A percentile compares a stretch with the other conserved stretches of the same genome.
phyloP scores from a whole-genome alignment of 2,113 vertebrate species.

The Lophura nycthemera region DNA sequence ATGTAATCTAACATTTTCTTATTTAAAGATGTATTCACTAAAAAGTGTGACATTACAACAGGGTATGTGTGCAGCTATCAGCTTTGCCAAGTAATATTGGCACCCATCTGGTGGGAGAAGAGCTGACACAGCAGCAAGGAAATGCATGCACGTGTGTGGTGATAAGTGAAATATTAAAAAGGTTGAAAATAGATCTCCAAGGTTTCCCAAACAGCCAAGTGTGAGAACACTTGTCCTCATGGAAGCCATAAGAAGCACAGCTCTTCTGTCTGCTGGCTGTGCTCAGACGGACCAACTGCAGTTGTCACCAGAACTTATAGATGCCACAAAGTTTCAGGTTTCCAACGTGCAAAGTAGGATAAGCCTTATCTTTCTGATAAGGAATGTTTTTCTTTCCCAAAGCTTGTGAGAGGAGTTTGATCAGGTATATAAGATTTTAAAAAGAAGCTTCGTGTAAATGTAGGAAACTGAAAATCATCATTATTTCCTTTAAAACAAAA shows the following conservation, averaged over 20 bases:
- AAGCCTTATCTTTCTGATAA: not conserved
- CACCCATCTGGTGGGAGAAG: not conserved
- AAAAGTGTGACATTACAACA: not conserved
- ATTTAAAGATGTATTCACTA: not conserved
- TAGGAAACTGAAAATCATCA: not conserved
- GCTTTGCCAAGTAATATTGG: conserved; percentile 27
- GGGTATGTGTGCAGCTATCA: not conserved
- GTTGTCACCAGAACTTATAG: not conserved
- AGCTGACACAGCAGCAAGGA: not conserved
- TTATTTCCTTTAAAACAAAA: too few species aligned
- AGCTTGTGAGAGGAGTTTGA: not conserved
- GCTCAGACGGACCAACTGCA: not conserved
- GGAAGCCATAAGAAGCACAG: not conserved
- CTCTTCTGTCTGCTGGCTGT: not conserved
- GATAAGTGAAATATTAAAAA: not conserved
- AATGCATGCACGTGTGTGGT: not conserved
- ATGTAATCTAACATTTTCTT: not conserved
- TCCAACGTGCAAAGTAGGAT: not conserved
- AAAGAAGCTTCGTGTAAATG: not conserved
- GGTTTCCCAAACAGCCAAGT: not conserved
- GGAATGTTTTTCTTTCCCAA: not conserved
- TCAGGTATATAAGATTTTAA: not conserved
- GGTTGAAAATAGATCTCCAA: not conserved
- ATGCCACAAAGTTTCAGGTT: not conserved
- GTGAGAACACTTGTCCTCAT: not conserved